Percentiles rank a stretch among this genome's conserved stretches.
phyloP scores from a whole-genome alignment of 2,888 invertebrate genomes.

The Ichneumoninae sp. region DNA sequence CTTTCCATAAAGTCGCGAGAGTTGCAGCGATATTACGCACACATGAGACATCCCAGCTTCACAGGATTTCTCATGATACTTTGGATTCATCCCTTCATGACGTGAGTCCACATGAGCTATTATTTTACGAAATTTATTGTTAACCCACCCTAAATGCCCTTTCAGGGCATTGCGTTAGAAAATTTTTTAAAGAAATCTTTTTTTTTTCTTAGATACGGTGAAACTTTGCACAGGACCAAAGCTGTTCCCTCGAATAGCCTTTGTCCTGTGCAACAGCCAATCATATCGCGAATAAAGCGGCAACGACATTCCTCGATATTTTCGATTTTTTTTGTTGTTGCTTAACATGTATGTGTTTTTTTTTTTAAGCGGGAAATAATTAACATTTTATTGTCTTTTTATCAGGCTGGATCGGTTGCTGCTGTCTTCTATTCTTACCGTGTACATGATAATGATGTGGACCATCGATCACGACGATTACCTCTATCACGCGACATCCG shows the following conservation, averaged over 20 bases:
- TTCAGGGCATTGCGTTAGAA: too few relatives aligned
- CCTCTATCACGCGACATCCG: conserved; percentile 85
- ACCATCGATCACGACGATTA: conserved; percentile 87
- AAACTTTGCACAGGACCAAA: too few relatives aligned
- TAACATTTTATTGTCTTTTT: conserved; percentile 64
- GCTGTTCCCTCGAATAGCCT: too few relatives aligned
- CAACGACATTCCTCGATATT: too few relatives aligned
- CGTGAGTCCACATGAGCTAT: conserved; percentile 77
- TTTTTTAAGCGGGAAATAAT: conserved; percentile 29
- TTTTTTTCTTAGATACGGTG: neutral
- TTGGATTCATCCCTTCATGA: conserved; percentile 88
- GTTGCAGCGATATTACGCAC: conserved; percentile 85
- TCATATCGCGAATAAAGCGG: too few relatives aligned
- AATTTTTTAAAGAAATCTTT: too few relatives aligned
- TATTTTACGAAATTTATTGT: too few relatives aligned
- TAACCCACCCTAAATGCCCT: too few relatives aligned
- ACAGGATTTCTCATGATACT: conserved; percentile 86
- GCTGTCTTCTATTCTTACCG: conserved; percentile 85
- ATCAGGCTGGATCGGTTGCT: conserved; percentile 86
- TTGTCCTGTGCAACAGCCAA: too few relatives aligned
- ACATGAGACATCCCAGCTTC: conserved; percentile 89
- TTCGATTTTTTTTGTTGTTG: too few relatives aligned
- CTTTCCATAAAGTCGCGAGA: conserved; percentile 86
- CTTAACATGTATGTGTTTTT: neutral
- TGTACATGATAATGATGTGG: conserved; percentile 88